These are phyloP conservation scores for Rhincodon typus DNA, from an alignment of 2,797 vertebrate species.

Conservation along the genomic window DNA sequence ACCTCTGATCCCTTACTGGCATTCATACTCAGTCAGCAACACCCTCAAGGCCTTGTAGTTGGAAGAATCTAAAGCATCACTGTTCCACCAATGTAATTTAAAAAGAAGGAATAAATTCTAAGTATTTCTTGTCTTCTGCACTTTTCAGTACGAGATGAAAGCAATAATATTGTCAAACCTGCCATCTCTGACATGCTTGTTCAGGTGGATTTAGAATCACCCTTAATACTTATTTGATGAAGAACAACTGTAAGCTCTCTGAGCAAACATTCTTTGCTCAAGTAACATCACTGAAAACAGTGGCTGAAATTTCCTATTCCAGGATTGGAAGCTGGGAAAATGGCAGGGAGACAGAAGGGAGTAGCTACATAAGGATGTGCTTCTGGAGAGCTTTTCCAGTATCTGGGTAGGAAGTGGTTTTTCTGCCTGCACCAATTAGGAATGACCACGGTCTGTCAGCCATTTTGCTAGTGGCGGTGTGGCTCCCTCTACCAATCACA, in stretches of 20 bases:
- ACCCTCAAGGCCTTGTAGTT: not conserved
- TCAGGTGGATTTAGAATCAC: not conserved
- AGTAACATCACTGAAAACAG: not conserved
- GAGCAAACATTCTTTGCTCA: not conserved
- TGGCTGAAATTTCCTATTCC: not conserved
- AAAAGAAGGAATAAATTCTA: not conserved
- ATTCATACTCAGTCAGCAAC: not conserved
- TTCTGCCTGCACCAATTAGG: not conserved
- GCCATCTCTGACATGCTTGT: not conserved
- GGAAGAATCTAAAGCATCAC: not conserved
- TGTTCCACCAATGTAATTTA: not conserved
- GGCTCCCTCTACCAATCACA: not conserved
- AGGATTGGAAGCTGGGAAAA: not conserved
- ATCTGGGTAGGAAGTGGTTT: not conserved
- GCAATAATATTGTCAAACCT: not conserved
- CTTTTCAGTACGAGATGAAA: not conserved
- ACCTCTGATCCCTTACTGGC: not conserved
- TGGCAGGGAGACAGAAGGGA: not conserved
- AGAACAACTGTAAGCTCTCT: not conserved
- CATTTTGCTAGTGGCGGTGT: not conserved
- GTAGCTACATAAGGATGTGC: not conserved
- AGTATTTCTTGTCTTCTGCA: not conserved
- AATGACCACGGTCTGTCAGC: not conserved
- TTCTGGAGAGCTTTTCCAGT: not conserved
- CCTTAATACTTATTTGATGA: not conserved